Evolutionary conservation across 1,140 invertebrate species (phyloP), one percentile per base, ranked within the genome.

Genomic region (Planococcus citri): DNA sequence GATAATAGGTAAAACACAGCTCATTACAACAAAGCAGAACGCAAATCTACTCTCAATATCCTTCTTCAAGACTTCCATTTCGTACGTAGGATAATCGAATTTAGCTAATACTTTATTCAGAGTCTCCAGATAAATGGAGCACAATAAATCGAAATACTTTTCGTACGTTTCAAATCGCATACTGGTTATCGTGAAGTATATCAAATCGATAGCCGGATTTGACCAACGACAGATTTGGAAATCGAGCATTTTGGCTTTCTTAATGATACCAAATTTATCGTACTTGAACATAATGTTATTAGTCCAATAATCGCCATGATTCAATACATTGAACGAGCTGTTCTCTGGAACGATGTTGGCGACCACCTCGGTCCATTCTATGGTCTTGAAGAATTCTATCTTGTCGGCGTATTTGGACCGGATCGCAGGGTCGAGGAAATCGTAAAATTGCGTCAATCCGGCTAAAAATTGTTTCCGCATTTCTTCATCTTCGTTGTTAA

Each of bases 231-330:
- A 24, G 9, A 24, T 14, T 25, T 64, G 60, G 22, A 64, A 64
- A 27, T 64, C 60, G 8, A 64, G 10, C 22, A 24, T 17, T 64
- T 64, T 69, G 74, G 84, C 84, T 76, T 85, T 81, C 58, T 77
- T 75, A 71, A 85, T 79, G 68, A 80, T 75, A 57, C 76, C 74
- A 0, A 78, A 76, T 33, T 79, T 74, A 14, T 81, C 79, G 71
- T 85, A 84, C 64, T 81, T 79, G 74, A 88, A 88, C 0, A 88
- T 74, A 72, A 89, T 83, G 76, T 89, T 89, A 72, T 88, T 89
- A 0, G 86, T 87, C 88, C 88, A 89, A 74, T 86, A 88, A 71
- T 89, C 87, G 0, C 88, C 88, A 72, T 89, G 88, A 71, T 84
- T 84, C 70, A 89, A 85, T 6, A 87, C 85, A 0, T 85, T 84